Percentiles rank a stretch among this genome's conserved stretches.
These are phyloP conservation scores for Pedionomus torquatus DNA, from an alignment of 2,113 vertebrate species.

Conservation along the genomic window DNA sequence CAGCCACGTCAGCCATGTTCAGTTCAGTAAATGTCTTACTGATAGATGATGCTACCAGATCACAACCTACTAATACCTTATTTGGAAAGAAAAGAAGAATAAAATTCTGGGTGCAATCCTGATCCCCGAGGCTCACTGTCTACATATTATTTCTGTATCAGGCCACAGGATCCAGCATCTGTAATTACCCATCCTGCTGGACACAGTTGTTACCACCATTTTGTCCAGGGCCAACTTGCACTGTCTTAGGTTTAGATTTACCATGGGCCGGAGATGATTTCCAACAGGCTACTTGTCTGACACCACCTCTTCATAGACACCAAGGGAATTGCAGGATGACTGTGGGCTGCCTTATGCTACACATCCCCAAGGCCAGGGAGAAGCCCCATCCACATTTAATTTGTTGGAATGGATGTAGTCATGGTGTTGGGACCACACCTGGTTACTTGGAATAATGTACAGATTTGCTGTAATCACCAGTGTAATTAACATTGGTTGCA, in stretches of 20 bases:
- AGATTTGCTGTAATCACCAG: not conserved
- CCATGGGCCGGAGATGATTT: not conserved
- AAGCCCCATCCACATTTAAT: not conserved
- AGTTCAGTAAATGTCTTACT: not conserved
- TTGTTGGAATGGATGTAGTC: not conserved
- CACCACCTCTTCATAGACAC: fast-evolving
- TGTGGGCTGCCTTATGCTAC: not conserved
- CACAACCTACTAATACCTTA: not conserved
- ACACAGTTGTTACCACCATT: not conserved
- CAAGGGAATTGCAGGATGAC: not conserved
- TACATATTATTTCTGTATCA: not conserved
- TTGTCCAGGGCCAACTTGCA: not conserved
- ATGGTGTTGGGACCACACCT: not conserved
- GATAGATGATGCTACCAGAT: not conserved
- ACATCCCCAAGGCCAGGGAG: not conserved
- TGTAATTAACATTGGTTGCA: not conserved
- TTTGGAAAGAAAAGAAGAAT: not conserved
- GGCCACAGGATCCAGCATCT: not conserved
- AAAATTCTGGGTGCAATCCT: not conserved
- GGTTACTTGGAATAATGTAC: not conserved
- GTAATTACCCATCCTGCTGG: not conserved
- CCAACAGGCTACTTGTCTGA: not conserved
- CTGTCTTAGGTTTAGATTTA: not conserved
- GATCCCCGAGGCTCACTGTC: not conserved
- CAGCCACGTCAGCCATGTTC: fast-evolving